Evolutionary conservation across 2,113 vertebrate genomes (phyloP), one percentile per base, ranked within the genome.

Genomic region (Cacatua alba): DNA sequence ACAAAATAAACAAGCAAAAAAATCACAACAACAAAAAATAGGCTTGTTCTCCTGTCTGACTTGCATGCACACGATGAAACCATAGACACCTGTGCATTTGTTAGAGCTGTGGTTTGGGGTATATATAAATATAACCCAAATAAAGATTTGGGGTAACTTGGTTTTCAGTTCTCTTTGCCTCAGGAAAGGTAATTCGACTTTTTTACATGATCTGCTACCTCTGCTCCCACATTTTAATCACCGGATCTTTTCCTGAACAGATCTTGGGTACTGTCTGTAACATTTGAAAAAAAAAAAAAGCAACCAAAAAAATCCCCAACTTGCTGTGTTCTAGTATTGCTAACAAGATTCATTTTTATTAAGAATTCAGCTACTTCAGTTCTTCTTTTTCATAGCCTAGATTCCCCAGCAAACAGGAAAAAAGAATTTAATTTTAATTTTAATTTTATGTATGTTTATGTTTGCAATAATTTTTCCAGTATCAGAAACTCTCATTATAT

Each of bases 51-150:
- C 21, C 57, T 57, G 2, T 69, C 25, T 90, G 33, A 39, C 5
- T 82, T 79, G 23, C 24, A 23, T 13, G 15, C 7, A 31, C 0
- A 0, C 31, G 11, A 35, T 37, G 8, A 31, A 31, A 63, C 25
- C 53, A 46, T 7, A 65, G 43, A 39, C 12, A 57, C 39, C 16
- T 64, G 4, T 81, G 28, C 11, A 11, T 48, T 64, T 90, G 6
- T 72, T 72, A 52, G 48, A 86, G 43, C 33, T 60, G 7, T 51
- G 44, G 9, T 28, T 57, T 57, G 31, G 31, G 12, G 18, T 57
- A 57, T 20, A 33, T 20, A 33, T 21, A 33, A 57, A 57, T 33
- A 57, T 57, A 33, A 31, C 31, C 55, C 55, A 57, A 57, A 6
- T 74, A 49, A 63, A 71, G n/a, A 46, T 11, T n/a, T 46, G 51